Base-by-base conservation (phyloP, 2,888 invertebrate species). In the Erebia epiphron region DNA sequence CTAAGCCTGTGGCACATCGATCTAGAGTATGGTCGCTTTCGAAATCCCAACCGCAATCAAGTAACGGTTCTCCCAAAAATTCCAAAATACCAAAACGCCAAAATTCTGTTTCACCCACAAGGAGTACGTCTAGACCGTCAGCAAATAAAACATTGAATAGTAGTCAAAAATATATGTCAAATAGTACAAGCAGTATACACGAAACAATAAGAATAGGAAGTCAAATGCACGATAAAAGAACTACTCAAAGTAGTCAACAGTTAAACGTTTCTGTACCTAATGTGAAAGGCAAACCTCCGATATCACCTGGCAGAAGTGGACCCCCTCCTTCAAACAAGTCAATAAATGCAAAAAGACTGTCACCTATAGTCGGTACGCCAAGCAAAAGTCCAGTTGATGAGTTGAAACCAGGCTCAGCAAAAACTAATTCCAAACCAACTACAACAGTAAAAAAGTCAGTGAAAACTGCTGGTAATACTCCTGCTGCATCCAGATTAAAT, bases 361-460 rank as follows among this genome's bases (percentile, higher is more conserved):
- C 94, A 11, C 94, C 94, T 5, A 94, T 94, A 43, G 93, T 92
- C 56, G 92, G 93, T 1, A 94, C 94, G 10, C 94, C 94, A 46
- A 94, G 86, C 71, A 94, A 93, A 83, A 93, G 90, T 79, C 93
- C 92, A n/a, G 78, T 80, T 49, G 92, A 90, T 73, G 88, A 90
- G 68, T 77, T 79, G 7, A 92, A 92, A 76, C 84, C 89, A 61
- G 79, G 79, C 62, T 86, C 90, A 54, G 86, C 89, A 10, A 89
- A 85, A 80, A 83, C 85, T 41, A 79, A 86, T 9, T 75, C 82
- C 56, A 92, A 87, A 81, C 82, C 87, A n/a, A 79, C 84, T 63
- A 78, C 87, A 14, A 75, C 80, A 75, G 77, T 84, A 43, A 87
- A 81, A 75, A 90, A 89, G 75, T 76, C 87, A 16, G 79, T 83